Evolutionary conservation across 2,113 vertebrate species (phyloP), one percentile per base, ranked within the genome.

Genomic region (Natator depressus): DNA sequence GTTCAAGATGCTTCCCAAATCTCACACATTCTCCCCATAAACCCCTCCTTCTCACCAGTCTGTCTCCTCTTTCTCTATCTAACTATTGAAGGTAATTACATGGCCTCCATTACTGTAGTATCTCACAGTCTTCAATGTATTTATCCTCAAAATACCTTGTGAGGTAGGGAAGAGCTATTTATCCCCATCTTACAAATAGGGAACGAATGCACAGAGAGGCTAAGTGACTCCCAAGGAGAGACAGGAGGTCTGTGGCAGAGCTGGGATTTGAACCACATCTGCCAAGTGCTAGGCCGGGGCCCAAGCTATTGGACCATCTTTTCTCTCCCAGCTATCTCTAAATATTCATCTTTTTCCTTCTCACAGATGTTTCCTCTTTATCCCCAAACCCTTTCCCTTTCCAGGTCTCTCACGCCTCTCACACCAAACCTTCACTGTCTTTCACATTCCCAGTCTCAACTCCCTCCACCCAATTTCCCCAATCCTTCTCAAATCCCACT

Each of bases 401-500:
- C 65, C 35, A 4, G 19, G 35, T 69, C 16, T 4, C 35, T n/a
- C 59, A 17, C 13, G 27, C 59, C 59, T 31, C 59, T 62, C 35
- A 38, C 17, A 20, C 65, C 35, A 69, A 55, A 17, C 2, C 50
- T 80, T 57, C 75, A 10, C 80, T 75, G n/a, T 62, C 38, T 80
- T 2, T 27, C n/a, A 24, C 20, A 87, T 25, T 50, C 50, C 24
- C 0, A 0, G 57, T 3, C 50, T 5, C 31, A 38, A 82, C 47
- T 89, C 16, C n/a, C 84, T 42, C 2, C n/a, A 84, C 59, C 31
- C 62, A 84, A 54, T 81, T 16, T 24, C 12, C 11, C 5, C 87
- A 38, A 5, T 76, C n/a, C 65, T 11, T 94, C 82, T 65, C 76
- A 85, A 51, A 76, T 54, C 54, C 47, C 46, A 87, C 8, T 25